phyloP scores from a whole-genome alignment of 2,888 invertebrate genomes.

The Desoria tigrina region DNA sequence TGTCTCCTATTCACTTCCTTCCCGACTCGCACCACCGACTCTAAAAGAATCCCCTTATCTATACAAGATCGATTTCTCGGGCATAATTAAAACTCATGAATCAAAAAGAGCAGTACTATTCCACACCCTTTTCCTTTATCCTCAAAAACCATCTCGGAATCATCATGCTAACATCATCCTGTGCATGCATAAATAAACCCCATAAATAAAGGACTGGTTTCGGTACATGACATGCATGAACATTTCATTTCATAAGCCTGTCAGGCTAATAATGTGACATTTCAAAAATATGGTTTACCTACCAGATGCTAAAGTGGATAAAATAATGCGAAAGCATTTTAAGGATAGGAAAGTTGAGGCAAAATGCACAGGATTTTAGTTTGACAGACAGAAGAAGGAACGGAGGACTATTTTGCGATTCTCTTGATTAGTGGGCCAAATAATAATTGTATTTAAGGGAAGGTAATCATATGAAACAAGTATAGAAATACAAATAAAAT shows the following conservation, averaged over 20 bases:
- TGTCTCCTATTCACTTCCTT: background rate
- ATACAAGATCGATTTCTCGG: slow-evolving; percentile 16
- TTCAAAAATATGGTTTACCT: no score
- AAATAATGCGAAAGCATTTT: no score
- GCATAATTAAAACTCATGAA: background rate
- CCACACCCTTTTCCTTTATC: background rate
- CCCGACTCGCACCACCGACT: background rate
- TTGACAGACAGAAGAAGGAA: no score
- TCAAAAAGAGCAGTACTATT: background rate
- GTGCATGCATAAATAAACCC: no score
- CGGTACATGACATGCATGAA: background rate
- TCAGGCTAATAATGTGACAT: no score
- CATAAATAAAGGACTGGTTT: background rate
- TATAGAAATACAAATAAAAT: background rate
- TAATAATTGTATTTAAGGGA: background rate
- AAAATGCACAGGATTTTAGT: no score
- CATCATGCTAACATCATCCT: background rate
- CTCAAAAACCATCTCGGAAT: background rate
- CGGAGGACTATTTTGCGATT: no score
- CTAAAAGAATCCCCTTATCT: background rate
- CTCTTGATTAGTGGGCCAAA: no score
- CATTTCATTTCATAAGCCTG: background rate
- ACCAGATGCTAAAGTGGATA: no score
- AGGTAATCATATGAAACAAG: background rate
- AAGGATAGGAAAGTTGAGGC: no score